phyloP scores from a whole-genome alignment of 1,140 invertebrate species.

The Lordiphosa mommai region DNA sequence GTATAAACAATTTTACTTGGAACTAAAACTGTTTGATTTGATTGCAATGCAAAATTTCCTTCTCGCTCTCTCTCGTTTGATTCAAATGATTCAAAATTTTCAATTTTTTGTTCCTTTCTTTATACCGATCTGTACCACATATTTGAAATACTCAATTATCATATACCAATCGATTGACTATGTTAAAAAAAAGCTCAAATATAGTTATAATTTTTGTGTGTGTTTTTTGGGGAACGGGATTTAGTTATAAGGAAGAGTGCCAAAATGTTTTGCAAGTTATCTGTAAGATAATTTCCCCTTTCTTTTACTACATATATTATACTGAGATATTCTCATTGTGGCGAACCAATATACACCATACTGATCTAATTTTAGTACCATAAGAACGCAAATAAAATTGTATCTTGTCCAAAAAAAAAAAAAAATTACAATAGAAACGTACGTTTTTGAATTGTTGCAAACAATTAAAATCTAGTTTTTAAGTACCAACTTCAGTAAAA shows the following conservation, averaged over 20 bases:
- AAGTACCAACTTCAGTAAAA: slow-evolving; percentile 17
- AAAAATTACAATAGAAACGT: slow-evolving; percentile 24
- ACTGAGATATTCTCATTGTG: neutral
- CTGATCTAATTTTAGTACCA: slow-evolving; percentile 23
- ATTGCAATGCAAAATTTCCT: too few relatives aligned
- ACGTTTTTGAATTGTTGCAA: slow-evolving; percentile 71
- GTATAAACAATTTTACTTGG: too few relatives aligned
- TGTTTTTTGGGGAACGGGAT: neutral
- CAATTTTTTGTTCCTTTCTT: too few relatives aligned
- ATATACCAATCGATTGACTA: neutral
- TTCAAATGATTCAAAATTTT: too few relatives aligned
- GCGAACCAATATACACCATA: slow-evolving; percentile 8
- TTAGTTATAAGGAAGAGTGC: slow-evolving; percentile 8
- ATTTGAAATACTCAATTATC: neutral
- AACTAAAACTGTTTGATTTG: too few relatives aligned
- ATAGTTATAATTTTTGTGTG: too few relatives aligned
- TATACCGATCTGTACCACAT: too few relatives aligned
- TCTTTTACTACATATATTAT: neutral
- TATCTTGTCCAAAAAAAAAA: slow-evolving; percentile 62
- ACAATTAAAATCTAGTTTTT: slow-evolving; percentile 68
- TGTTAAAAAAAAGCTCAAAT: slow-evolving; percentile 4
- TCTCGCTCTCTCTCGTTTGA: too few relatives aligned
- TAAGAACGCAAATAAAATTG: slow-evolving; percentile 24
- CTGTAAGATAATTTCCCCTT: slow-evolving; percentile 4
- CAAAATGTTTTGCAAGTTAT: slow-evolving; percentile 10